Conservation (phyloP, 1,140 invertebrate species). For the Agraylea sexmaculata region DNA sequence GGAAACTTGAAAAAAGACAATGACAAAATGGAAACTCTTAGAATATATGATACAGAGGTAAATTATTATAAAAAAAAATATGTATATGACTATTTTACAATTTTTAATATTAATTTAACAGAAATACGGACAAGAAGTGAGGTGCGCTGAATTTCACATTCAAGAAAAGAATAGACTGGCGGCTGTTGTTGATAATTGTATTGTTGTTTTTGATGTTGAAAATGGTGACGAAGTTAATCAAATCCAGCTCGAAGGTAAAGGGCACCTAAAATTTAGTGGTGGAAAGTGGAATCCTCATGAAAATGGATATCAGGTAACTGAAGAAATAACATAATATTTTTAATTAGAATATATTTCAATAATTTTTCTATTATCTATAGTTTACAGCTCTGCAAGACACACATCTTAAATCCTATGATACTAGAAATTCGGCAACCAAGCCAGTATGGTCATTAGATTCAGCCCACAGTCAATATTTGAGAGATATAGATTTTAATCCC, state of each 20-base stretch:
- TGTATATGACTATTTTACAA: no score
- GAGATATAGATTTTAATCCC: constrained; percentile 93
- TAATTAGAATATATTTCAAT: no score
- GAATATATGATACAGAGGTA: constrained; percentile 17
- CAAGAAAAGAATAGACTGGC: constrained; percentile 57
- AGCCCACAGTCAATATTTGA: constrained; percentile 76
- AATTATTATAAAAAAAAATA: constrained; percentile 9
- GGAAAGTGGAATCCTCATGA: constrained; percentile 94
- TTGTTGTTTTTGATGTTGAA: constrained; percentile 51
- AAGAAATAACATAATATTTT: neutral
- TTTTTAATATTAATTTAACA: constrained; percentile 17
- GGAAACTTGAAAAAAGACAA: constrained; percentile 25
- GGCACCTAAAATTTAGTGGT: constrained; percentile 61
- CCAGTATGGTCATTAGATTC: constrained; percentile 72
- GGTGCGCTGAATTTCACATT: constrained; percentile 75
- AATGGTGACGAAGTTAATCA: constrained; percentile 24
- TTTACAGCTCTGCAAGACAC: constrained; percentile 76
- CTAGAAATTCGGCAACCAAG: constrained; percentile 54
- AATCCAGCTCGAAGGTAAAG: constrained; percentile 48
- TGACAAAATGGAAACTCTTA: constrained; percentile 14
- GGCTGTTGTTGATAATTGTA: constrained; percentile 62
- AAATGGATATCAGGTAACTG: constrained; percentile 55
- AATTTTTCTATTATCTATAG: constrained; percentile 24
- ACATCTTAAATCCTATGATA: constrained; percentile 77
- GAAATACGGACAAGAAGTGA: constrained; percentile 57